Conservation (phyloP, 2,797 vertebrate species). For the Propithecus deckenii region DNA sequence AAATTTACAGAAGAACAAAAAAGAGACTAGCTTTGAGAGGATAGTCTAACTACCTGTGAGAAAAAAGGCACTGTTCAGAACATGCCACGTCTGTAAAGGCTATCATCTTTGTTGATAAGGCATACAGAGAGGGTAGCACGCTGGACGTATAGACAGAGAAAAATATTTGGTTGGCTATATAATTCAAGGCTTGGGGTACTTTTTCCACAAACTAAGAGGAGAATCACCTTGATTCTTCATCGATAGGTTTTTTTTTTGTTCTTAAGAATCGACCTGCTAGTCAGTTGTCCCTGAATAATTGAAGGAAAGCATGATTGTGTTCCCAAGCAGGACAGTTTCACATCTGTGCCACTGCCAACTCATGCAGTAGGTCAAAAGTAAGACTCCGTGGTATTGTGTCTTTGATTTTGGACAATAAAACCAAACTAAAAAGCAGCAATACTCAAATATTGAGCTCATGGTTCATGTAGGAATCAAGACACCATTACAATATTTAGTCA, state of each 20-base stretch:
- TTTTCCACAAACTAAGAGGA: background rate
- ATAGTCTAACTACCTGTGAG: background rate
- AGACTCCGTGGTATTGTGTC: background rate
- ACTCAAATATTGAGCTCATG: constrained; percentile 4
- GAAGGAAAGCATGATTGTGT: background rate
- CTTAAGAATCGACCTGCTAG: background rate
- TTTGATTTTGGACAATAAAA: background rate
- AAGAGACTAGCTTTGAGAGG: background rate
- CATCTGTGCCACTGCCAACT: background rate
- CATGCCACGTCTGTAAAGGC: background rate
- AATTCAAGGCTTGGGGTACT: constrained; percentile 8
- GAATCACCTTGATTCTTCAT: constrained; percentile 34
- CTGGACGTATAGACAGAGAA: background rate
- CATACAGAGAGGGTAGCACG: background rate
- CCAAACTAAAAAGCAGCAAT: constrained; percentile 10
- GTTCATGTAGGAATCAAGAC: background rate
- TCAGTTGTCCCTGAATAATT: background rate
- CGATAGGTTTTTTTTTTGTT: background rate
- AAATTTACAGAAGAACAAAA: background rate
- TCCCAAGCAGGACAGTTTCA: background rate
- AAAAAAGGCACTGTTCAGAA: background rate
- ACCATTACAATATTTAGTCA: background rate
- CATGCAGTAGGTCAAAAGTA: background rate
- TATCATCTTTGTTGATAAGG: constrained; percentile 7
- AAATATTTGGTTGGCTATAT: background rate